Conservation (phyloP, 2,113 vertebrate genomes). For the Callipepla squamata region DNA sequence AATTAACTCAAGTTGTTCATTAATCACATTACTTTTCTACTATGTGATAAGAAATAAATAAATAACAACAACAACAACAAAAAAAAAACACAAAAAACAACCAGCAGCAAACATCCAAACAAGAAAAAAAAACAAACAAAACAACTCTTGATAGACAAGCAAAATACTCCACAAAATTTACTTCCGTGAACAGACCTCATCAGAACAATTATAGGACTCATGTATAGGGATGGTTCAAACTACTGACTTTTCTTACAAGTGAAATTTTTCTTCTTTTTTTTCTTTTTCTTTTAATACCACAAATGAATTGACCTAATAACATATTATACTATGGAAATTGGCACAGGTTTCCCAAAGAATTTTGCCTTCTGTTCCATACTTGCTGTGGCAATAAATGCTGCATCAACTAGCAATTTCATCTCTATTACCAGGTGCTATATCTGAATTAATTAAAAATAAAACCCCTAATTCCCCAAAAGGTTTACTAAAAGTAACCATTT, state of each 20-base stretch:
- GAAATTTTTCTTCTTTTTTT: neutral
- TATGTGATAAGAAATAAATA: neutral
- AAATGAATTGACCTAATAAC: neutral
- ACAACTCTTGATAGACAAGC: neutral
- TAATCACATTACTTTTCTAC: slow-evolving; percentile 16
- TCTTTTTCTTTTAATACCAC: neutral
- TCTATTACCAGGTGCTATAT: neutral
- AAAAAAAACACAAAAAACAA: neutral
- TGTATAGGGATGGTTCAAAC: neutral
- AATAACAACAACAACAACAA: neutral
- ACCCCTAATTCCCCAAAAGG: neutral
- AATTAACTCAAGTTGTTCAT: slow-evolving; percentile 46
- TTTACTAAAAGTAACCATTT: neutral
- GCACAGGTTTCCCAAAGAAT: neutral
- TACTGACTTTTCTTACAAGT: neutral
- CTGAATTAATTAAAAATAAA: neutral
- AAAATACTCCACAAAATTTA: neutral
- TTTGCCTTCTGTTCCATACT: neutral
- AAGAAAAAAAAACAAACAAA: neutral
- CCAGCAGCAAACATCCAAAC: neutral
- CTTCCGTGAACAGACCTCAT: neutral
- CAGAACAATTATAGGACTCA: neutral
- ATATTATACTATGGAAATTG: neutral
- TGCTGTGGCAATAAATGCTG: neutral
- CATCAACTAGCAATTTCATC: neutral